Base-by-base conservation (phyloP, 2,113 vertebrate species). In the Maccullochella peelii region DNA sequence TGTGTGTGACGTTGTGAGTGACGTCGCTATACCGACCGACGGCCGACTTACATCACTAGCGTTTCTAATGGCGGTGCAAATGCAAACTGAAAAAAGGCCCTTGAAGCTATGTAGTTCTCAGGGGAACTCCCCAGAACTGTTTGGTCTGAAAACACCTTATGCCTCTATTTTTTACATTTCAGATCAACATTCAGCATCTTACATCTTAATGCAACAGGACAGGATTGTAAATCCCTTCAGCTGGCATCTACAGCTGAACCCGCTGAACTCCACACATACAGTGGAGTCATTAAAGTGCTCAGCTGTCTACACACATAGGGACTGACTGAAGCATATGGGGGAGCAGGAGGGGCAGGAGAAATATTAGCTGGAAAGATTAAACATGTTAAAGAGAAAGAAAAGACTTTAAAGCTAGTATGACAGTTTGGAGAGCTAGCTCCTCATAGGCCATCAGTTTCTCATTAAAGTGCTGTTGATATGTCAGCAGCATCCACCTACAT, bases 401-500 rank as follows among this genome's bases (percentile, higher is more conserved):
- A 23, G 27, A 49, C 15, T 33, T 30, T 18, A 52, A 71, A 40
- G 38, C 16, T 73, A 5, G 57, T 68, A 33, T 58, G 27, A 75
- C 36, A 83, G n/a, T 66, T 63, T 63, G 38, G 27, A 78, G 33
- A 9, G 49, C 38, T 7, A 54, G 65, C 54, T 84, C 66, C 62
- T 71, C 16, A 0, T 44, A 75, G 52, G 23, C 52, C 79, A 79
- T 79, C 73, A 0, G 85, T 70, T 87, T 86, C 65, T 83, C 40
- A 58, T 86, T 88, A 84, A 54, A 73, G n/a, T 61, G 44, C 7
- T 55, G 57, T 5, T 85, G 73, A 86, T 42, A 79, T 78, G 81
- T 79, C 73, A 82, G 47, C 73, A 82, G 47, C 33, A 77, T 52
- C 44, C 66, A 55, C 49, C 74, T 47, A 70, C 57, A 73, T 79